Evolutionary conservation across 2,888 invertebrate genomes (phyloP), one percentile per base, ranked within the genome.

Genomic region (Diarsia dahlii): DNA sequence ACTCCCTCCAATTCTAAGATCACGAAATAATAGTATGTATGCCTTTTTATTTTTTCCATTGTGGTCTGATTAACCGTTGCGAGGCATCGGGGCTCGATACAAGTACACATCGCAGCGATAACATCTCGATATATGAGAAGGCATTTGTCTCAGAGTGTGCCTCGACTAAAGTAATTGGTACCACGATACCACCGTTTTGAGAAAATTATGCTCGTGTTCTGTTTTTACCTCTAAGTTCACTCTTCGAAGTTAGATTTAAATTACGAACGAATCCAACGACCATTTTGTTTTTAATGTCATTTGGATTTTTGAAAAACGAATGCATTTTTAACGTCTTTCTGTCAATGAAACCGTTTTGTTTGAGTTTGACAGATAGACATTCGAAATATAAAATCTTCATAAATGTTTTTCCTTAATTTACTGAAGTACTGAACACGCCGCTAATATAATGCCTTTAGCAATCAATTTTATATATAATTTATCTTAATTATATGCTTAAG

Each of bases 101-200:
- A 71, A 83, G 85, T 81, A 87, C 84, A 87, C 84, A 86, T 83
- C 50, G 70, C 69, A 48, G 58, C 71, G 94, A 94, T 94, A 94
- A 88, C 89, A 94, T 94, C 93, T 91, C 91, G 93, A 92, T 90
- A 91, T 91, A 92, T 91, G 93, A 92, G 91, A 91, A 87, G 90
- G 87, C 92, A 92, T 94, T 94, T 93, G 93, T 94, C 94, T 92
- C 85, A 78, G 84, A 87, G 89, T 89, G 82, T 89, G 81, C 77
- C 72, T 69, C 81, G 75, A 46, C 68, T 68, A 74, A 81, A 88
- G 88, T 88, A 89, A 88, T 88, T 88, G 89, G 80, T 84, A 78
- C 76, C 74, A 71, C 71, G 71, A 71, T 80, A 80, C 71, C 80
- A 85, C 82, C 84, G 81, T 87, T 88, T 82, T 76, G 76, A 81